phyloP scores from a whole-genome alignment of 2,113 vertebrate genomes.

The Etheostoma cragini region DNA sequence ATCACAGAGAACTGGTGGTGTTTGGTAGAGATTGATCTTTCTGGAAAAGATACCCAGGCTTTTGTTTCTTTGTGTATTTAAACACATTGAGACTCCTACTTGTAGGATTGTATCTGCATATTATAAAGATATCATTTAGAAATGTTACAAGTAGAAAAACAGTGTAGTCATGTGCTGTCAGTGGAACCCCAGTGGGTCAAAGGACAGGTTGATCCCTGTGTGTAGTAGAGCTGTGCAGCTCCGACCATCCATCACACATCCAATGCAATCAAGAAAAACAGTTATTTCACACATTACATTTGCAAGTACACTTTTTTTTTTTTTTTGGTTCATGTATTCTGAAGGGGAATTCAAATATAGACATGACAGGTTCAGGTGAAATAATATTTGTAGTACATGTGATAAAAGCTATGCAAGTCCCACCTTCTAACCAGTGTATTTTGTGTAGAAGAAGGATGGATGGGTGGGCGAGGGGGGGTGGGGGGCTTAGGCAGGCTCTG shows the following conservation, averaged over 20 bases:
- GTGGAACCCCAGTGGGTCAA: too few relatives aligned
- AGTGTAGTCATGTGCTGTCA: neutral
- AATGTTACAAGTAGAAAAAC: too few relatives aligned
- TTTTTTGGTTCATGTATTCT: too few relatives aligned
- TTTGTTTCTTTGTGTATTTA: neutral
- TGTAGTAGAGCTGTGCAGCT: neutral
- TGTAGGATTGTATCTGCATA: neutral
- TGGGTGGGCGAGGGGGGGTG: neutral
- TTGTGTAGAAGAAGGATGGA: neutral
- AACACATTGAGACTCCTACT: neutral
- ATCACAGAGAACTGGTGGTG: neutral
- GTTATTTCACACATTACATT: too few relatives aligned
- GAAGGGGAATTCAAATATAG: too few relatives aligned
- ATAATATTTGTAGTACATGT: neutral
- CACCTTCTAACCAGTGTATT: neutral
- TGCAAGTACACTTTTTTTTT: too few relatives aligned
- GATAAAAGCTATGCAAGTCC: too few relatives aligned
- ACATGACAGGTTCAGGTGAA: neutral
- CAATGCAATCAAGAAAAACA: too few relatives aligned
- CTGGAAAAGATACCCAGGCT: neutral
- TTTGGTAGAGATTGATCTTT: neutral
- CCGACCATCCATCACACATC: too few relatives aligned
- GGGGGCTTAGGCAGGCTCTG: neutral
- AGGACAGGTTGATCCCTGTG: neutral
- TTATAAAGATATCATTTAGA: neutral